Evolutionary conservation across 2,113 vertebrate genomes (phyloP).

Genomic region (Pseudopodoces humilis): DNA sequence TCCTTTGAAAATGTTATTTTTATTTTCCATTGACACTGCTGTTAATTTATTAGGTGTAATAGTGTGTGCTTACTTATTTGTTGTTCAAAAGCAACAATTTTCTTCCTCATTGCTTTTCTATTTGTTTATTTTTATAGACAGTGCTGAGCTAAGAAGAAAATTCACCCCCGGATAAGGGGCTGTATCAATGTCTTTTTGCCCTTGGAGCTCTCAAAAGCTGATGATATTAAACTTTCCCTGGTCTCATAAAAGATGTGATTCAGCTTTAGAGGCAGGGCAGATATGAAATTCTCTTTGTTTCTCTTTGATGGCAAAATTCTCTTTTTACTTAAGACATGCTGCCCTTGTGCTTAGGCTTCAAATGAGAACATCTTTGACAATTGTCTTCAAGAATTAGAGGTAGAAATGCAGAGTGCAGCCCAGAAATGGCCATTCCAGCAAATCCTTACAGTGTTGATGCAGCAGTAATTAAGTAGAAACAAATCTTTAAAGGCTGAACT

Average conservation of each 20-base stretch:
- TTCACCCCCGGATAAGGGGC: neutral
- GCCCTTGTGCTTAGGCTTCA: neutral
- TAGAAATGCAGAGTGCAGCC: neutral
- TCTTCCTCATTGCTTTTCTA: neutral
- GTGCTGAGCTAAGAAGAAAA: neutral
- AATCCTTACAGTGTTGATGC: neutral
- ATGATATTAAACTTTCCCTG: neutral
- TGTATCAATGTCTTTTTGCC: constrained; percentile 21
- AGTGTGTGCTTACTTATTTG: neutral
- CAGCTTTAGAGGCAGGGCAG: neutral
- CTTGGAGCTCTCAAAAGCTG: neutral
- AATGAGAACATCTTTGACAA: neutral
- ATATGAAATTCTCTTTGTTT: constrained; percentile 42
- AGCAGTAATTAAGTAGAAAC: neutral
- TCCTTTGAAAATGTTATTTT: constrained; percentile 61
- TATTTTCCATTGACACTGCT: constrained; percentile 25
- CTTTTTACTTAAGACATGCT: neutral
- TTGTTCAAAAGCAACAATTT: constrained; percentile 34
- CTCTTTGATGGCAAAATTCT: constrained; percentile 26
- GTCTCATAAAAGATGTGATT: neutral
- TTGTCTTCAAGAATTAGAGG: neutral
- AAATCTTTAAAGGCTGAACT: neutral
- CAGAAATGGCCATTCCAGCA: neutral
- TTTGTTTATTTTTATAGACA: constrained; percentile 9
- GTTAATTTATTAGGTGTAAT: constrained; percentile 44